Evolutionary conservation across 2,797 vertebrate genomes (phyloP).

Genomic region (Pitangus sulphuratus): DNA sequence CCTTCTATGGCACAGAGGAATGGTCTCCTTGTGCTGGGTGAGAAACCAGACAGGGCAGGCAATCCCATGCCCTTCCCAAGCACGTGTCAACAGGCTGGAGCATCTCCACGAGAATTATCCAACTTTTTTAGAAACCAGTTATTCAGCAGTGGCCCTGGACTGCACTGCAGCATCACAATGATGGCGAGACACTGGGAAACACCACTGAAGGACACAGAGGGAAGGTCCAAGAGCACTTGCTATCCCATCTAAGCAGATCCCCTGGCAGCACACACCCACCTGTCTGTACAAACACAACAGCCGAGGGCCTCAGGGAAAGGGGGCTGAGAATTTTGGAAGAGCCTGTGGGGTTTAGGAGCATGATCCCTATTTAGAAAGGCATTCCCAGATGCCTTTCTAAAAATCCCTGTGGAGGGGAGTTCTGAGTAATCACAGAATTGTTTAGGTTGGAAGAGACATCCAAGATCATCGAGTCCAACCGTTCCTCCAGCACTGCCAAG

Average conservation of each 20-base stretch:
- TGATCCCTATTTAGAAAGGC: not conserved
- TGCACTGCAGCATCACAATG: not conserved
- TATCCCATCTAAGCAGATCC: not conserved
- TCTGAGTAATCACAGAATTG: rapidly evolving
- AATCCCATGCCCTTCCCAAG: not conserved
- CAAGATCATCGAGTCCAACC: not conserved
- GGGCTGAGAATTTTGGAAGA: not conserved
- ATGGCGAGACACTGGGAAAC: not conserved
- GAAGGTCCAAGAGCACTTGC: not conserved
- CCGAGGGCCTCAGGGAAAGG: not conserved
- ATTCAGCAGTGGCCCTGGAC: not conserved
- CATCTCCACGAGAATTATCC: not conserved
- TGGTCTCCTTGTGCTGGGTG: not conserved
- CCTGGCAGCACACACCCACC: not conserved
- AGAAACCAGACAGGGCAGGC: not conserved
- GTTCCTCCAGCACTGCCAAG: not conserved
- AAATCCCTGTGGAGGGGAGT: not conserved
- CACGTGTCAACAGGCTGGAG: not conserved
- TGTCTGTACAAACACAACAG: rapidly evolving
- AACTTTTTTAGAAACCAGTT: not conserved
- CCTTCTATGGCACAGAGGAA: rapidly evolving
- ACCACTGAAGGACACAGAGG: not conserved
- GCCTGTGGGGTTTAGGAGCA: not conserved
- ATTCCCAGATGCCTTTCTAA: not conserved
- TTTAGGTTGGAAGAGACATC: not conserved